These are phyloP conservation scores for Zygogramma bicolorata DNA, from an alignment of 2,888 invertebrate genomes.

Conservation along the genomic window DNA sequence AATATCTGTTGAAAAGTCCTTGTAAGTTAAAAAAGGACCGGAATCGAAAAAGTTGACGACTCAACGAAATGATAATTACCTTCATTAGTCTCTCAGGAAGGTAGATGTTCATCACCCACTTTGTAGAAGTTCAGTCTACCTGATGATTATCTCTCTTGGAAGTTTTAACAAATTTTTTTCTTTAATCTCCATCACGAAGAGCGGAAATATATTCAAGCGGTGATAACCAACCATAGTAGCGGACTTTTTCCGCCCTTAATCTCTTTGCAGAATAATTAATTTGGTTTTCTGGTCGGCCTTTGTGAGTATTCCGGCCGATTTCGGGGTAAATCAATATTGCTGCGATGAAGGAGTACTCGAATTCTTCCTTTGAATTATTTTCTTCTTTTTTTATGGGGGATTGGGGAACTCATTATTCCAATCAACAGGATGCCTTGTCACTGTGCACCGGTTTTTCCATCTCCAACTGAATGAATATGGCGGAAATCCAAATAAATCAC, in stretches of 20 bases:
- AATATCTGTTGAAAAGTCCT: too few relatives aligned
- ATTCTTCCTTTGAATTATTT: not conserved
- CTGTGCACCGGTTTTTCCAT: too few relatives aligned
- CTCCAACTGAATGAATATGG: too few relatives aligned
- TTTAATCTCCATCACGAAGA: not conserved
- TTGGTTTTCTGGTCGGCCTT: not conserved
- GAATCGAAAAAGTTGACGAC: not conserved
- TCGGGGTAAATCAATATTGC: not conserved
- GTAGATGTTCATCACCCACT: not conserved
- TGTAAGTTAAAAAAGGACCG: not conserved
- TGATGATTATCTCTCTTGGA: conserved; percentile 8
- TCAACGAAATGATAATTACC: not conserved
- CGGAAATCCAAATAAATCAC: too few relatives aligned
- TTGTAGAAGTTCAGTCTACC: conserved; percentile 4
- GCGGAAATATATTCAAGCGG: conserved; percentile 7
- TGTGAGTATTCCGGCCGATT: not conserved
- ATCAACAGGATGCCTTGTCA: too few relatives aligned
- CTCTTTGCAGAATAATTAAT: conserved; percentile 1
- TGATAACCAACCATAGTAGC: conserved; percentile 4
- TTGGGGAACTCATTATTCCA: too few relatives aligned
- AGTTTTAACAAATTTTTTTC: conserved; percentile 5
- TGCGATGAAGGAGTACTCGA: not conserved
- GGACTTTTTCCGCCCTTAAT: conserved; percentile 1
- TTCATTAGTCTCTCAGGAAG: not conserved
- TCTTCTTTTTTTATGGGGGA: not conserved